Percentiles rank a stretch among this genome's conserved stretches.
Conservation (phyloP, 2,113 vertebrate genomes). For the Isurus oxyrinchus region DNA sequence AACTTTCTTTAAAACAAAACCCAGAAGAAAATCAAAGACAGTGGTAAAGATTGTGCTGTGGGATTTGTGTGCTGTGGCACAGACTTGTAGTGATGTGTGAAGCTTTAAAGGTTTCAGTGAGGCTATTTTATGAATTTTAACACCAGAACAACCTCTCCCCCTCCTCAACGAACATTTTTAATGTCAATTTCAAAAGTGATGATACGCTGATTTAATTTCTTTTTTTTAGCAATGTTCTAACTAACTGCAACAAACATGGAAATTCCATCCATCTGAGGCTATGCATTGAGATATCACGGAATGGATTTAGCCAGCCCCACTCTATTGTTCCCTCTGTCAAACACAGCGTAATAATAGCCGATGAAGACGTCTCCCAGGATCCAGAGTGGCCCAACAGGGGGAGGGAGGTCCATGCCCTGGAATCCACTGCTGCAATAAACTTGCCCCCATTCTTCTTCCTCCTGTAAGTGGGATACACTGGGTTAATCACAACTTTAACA, state of each 20-base stretch:
- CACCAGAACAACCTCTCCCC: background rate
- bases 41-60: background rate
- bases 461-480: background rate
- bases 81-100: background rate
- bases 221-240: background rate
- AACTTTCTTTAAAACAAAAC: background rate
- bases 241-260: background rate
- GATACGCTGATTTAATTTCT: background rate
- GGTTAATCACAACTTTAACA: background rate
- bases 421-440: constrained; percentile 57
- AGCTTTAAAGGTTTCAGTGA: background rate
- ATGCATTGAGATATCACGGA: constrained; percentile 40
- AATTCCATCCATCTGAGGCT: background rate
- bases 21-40: background rate
- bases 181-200: background rate
- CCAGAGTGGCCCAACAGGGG: constrained; percentile 59
- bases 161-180: background rate
- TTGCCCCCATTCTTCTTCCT: constrained; percentile 45
- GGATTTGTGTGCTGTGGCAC: background rate
- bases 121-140: background rate
- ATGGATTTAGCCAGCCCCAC: constrained; percentile 57
- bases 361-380: constrained; percentile 66
- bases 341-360: constrained; percentile 60
- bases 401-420: constrained; percentile 52
- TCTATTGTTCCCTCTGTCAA: constrained; percentile 60